Conservation (phyloP, 2,113 vertebrate species). For the Myiopsitta monachus region DNA sequence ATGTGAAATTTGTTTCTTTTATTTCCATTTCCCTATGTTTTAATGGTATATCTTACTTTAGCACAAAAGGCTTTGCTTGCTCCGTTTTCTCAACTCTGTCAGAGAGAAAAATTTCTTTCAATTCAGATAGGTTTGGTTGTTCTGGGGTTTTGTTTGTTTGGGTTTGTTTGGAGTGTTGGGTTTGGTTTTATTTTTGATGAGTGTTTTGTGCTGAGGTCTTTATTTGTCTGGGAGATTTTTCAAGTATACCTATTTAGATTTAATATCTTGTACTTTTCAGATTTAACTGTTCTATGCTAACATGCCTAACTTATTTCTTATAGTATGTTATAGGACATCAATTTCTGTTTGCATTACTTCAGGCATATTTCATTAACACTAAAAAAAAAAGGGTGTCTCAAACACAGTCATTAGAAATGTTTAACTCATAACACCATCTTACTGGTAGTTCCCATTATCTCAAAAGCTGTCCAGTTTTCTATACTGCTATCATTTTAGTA, state of each 20-base stretch:
- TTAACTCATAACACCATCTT: background rate
- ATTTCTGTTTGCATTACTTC: background rate
- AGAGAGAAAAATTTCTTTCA: background rate
- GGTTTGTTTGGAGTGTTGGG: background rate
- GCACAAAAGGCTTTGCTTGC: background rate
- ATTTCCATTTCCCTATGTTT: background rate
- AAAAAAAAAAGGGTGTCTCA: background rate
- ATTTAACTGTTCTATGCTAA: background rate
- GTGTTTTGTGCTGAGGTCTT: background rate
- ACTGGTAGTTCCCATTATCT: background rate
- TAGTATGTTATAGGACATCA: background rate
- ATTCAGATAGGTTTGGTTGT: background rate
- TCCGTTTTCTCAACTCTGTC: background rate
- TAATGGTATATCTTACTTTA: background rate
- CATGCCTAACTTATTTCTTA: background rate
- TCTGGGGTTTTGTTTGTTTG: background rate
- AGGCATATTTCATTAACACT: background rate
- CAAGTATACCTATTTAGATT: background rate
- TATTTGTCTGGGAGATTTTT: background rate
- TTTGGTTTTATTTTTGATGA: background rate
- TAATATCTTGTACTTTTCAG: background rate
- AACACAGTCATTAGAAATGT: background rate
- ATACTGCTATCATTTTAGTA: background rate
- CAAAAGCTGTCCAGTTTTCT: background rate
- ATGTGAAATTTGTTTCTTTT: background rate